Conservation (phyloP, 2,888 invertebrate genomes). For the Chaetoderma sp. region DNA sequence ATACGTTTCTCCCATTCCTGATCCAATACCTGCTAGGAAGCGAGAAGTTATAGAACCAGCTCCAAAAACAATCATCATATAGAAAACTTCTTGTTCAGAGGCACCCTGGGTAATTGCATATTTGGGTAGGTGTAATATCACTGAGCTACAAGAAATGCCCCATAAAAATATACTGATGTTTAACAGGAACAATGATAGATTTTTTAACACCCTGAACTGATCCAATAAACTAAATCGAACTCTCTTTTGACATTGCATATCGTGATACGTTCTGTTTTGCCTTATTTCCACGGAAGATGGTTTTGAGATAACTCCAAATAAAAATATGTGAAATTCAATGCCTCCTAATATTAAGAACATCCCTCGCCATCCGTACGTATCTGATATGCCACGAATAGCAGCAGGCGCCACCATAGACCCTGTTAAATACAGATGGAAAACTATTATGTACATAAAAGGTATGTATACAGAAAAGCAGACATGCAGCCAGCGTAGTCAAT, state of each 20-base stretch:
- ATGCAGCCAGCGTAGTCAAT: too few relatives aligned
- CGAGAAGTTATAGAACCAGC: background rate
- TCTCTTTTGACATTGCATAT: too few relatives aligned
- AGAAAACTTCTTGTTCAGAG: background rate
- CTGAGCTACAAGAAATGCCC: background rate
- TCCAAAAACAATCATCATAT: background rate
- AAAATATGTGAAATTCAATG: conserved; percentile 1
- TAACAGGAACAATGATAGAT: background rate
- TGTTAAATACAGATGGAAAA: too few relatives aligned
- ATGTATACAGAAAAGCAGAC: too few relatives aligned
- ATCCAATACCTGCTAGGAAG: background rate
- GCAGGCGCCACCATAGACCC: background rate
- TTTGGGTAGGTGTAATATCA: background rate
- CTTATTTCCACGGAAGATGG: background rate
- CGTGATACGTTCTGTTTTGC: background rate
- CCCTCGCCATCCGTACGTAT: conserved; percentile 11
- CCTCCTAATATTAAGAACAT: conserved; percentile 14
- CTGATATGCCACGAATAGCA: background rate
- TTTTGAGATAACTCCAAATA: background rate
- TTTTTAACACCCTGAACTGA: background rate
- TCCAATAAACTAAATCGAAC: background rate
- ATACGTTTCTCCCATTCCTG: background rate
- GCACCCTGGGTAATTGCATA: background rate
- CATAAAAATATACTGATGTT: background rate
- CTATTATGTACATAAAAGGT: too few relatives aligned